These are phyloP conservation scores for Manis crassicaudata DNA, from an alignment of 2,797 vertebrate genomes.

Conservation along the genomic window DNA sequence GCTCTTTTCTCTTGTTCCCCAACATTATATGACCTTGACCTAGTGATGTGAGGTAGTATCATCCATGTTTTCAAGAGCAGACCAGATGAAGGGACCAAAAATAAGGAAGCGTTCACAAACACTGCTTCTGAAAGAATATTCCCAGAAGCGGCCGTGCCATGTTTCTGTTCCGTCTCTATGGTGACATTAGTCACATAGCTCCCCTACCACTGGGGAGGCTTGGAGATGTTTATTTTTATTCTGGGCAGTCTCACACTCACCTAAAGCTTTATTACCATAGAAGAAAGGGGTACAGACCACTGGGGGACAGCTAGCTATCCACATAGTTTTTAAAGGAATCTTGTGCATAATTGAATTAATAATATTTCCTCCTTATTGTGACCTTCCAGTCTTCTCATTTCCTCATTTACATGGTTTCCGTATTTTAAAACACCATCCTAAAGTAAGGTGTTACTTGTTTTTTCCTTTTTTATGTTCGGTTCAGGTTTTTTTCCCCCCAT, in stretches of 20 bases:
- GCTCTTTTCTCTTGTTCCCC: neutral
- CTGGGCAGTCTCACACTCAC: neutral
- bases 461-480: neutral
- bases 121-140: neutral
- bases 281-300: neutral
- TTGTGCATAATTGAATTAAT: neutral
- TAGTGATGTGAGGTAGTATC: neutral
- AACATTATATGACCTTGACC: neutral
- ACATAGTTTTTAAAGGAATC: neutral
- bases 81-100: neutral
- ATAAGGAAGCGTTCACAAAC: neutral
- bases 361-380: neutral
- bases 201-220: fast-evolving
- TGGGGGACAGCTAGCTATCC: neutral
- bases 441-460: neutral
- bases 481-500: neutral
- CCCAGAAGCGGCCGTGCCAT: neutral
- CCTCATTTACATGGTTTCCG: neutral
- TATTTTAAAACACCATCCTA: neutral
- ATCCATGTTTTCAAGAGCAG: neutral
- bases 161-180: neutral
- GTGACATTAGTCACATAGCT: neutral
- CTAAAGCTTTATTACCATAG: neutral
- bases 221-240: neutral
- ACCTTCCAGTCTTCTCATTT: neutral